Evolutionary conservation across 1,140 invertebrate species (phyloP).

Genomic region (Pseudomyrmex flavicornis): DNA sequence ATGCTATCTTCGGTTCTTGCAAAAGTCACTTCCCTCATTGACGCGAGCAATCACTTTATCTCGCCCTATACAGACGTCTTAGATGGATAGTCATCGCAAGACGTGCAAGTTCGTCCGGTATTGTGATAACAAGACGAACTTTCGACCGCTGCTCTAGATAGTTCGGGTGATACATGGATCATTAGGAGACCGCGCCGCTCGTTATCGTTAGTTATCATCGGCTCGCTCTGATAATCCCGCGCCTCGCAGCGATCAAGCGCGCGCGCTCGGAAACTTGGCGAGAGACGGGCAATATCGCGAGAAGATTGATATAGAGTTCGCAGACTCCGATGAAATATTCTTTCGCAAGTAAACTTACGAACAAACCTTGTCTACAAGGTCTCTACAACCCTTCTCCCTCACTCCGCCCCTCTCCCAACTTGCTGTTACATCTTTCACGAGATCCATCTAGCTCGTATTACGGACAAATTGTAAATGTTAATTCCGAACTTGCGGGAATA

Average conservation of each 20-base stretch:
- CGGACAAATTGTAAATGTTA: not conserved
- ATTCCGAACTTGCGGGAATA: not conserved
- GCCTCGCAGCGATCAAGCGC: not conserved
- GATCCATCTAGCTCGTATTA: not conserved
- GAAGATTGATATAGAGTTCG: not conserved
- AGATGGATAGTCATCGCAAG: constrained; percentile 53
- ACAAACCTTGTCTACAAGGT: not conserved
- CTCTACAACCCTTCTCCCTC: not conserved
- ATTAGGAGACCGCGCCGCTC: constrained; percentile 57
- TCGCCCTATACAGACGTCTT: constrained; percentile 8
- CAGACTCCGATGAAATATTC: not conserved
- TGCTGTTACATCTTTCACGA: constrained; percentile 10
- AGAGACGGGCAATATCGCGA: constrained; percentile 3
- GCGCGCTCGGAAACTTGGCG: not conserved
- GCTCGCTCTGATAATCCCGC: constrained; percentile 50
- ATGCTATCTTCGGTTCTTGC: not conserved
- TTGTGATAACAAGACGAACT: constrained; percentile 67
- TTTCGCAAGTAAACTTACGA: not conserved
- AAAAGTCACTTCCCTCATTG: constrained; percentile 29
- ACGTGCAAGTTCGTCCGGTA: constrained; percentile 28
- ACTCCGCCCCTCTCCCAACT: not conserved
- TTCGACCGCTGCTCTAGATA: constrained; percentile 61
- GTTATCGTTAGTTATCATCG: constrained; percentile 60
- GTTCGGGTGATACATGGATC: constrained; percentile 66
- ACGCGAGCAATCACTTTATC: constrained; percentile 57